Evolutionary conservation across 1,140 invertebrate genomes (phyloP).

Genomic region (Stegodyphus mimosarum): DNA sequence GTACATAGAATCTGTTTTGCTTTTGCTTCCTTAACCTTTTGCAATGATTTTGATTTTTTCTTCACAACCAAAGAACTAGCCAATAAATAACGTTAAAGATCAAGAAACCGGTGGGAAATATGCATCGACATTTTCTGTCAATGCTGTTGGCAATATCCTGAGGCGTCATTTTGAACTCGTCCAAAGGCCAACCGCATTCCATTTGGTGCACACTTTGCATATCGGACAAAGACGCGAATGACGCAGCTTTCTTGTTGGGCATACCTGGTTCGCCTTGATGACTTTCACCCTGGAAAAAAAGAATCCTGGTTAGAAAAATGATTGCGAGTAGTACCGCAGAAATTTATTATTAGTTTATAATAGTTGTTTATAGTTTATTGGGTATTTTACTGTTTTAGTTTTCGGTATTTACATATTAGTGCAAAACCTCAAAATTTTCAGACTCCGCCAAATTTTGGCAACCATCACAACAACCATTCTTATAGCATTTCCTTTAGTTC

Average conservation of each 20-base stretch:
- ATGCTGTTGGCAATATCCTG: slow-evolving; percentile 62
- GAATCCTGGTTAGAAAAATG: not conserved
- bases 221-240: slow-evolving; percentile 21
- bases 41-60: not conserved
- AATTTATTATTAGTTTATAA: too few relatives aligned
- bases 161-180: slow-evolving; percentile 51
- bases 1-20: too few relatives aligned
- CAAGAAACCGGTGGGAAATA: slow-evolving; percentile 55
- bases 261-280: slow-evolving; percentile 18
- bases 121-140: slow-evolving; percentile 55
- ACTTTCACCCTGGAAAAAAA: not conserved
- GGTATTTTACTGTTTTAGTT: too few relatives aligned
- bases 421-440: too few relatives aligned
- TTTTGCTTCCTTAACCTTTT: too few relatives aligned
- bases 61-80: slow-evolving; percentile 44
- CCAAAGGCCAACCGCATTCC: slow-evolving; percentile 32
- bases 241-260: slow-evolving; percentile 32
- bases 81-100: slow-evolving; percentile 62
- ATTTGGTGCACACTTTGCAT: slow-evolving; percentile 8
- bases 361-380: too few relatives aligned
- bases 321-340: too few relatives aligned
- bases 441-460: too few relatives aligned
- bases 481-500: too few relatives aligned
- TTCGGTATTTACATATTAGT: too few relatives aligned
- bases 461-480: too few relatives aligned